Percentiles rank a stretch among this genome's conserved stretches.
Conservation (phyloP, 2,113 vertebrate species). For the Picathartes gymnocephalus region DNA sequence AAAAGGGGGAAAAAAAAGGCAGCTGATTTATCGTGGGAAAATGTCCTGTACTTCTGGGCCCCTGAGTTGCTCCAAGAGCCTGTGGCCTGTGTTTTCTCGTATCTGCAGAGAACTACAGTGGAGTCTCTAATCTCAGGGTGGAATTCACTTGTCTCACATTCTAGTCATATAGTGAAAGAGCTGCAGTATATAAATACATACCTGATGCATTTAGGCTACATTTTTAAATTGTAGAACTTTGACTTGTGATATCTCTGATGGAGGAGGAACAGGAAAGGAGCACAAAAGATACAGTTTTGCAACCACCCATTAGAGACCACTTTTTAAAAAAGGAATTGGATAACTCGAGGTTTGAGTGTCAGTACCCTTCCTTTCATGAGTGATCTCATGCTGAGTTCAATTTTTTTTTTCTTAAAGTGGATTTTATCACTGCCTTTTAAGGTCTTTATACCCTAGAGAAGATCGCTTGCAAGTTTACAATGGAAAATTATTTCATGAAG, state of each 20-base stretch:
- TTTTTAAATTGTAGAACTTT: background rate
- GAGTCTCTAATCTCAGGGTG: background rate
- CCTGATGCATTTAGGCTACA: background rate
- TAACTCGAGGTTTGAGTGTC: background rate
- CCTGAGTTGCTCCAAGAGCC: background rate
- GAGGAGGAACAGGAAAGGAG: background rate
- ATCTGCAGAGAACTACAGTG: background rate
- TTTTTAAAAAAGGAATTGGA: background rate
- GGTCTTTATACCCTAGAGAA: background rate
- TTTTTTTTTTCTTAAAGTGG: background rate
- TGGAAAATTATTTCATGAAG: background rate
- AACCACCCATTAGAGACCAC: background rate
- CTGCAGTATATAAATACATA: background rate
- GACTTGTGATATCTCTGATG: background rate
- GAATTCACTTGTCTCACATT: background rate
- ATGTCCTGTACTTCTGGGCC: background rate
- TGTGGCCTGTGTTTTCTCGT: background rate
- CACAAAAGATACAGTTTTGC: background rate
- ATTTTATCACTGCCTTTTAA: background rate
- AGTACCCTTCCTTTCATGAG: background rate
- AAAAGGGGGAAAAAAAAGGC: background rate
- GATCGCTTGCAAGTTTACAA: background rate
- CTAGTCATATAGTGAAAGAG: background rate
- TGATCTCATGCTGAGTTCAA: background rate
- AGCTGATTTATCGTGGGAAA: background rate